These are phyloP conservation scores for Paralvinella palmiformis DNA, from an alignment of 1,140 invertebrate genomes.

Conservation along the genomic window DNA sequence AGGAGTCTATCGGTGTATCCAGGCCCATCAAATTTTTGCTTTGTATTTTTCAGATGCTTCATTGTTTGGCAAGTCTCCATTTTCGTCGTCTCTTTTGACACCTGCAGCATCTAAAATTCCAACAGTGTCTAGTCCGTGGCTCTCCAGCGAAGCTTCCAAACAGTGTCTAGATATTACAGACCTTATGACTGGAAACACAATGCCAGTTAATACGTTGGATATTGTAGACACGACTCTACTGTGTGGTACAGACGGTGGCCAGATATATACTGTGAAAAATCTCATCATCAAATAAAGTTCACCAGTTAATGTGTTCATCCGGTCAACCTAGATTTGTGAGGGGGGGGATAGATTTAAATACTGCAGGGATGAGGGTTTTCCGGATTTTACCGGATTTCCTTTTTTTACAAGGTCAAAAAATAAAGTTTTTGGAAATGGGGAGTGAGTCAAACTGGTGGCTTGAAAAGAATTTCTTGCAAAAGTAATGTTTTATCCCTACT, in stretches of 20 bases:
- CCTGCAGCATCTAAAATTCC: neutral
- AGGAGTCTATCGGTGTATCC: no score
- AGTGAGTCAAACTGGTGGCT: no score
- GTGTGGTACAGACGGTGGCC: slow-evolving; percentile 74
- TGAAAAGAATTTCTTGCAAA: no score
- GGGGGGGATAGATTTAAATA: no score
- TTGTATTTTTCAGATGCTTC: neutral
- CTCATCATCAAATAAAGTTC: slow-evolving; percentile 10
- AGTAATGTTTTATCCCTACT: no score
- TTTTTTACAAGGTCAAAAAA: no score
- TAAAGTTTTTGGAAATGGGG: no score
- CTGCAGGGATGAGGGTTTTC: no score
- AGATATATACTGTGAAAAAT: slow-evolving; percentile 9
- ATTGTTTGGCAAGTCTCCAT: neutral
- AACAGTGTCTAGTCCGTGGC: slow-evolving; percentile 51
- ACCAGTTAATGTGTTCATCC: no score
- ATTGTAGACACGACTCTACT: slow-evolving; percentile 64
- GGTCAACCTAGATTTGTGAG: no score
- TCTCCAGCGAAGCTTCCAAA: slow-evolving; percentile 61
- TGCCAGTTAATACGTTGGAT: slow-evolving; percentile 73
- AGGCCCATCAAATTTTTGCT: no score
- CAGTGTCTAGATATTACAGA: slow-evolving; percentile 65
- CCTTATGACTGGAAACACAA: slow-evolving; percentile 63
- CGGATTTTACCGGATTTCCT: no score
- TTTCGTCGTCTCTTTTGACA: neutral